Evolutionary conservation across 2,888 invertebrate genomes (phyloP).

Genomic region (Tuberolachnus salignus): DNA sequence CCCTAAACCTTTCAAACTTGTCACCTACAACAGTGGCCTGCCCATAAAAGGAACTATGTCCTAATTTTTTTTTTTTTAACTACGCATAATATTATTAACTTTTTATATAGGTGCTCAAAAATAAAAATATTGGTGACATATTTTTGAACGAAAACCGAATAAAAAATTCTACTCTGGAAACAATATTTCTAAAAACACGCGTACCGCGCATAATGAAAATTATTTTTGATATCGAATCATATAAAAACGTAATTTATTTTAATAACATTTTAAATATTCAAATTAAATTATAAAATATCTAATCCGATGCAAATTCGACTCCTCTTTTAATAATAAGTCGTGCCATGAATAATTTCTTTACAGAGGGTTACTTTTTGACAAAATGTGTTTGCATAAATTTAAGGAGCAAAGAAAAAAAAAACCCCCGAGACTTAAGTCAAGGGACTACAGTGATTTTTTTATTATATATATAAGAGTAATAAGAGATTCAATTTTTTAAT

Average conservation of each 20-base stretch:
- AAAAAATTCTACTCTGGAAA: no score
- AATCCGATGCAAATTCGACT: slow-evolving; percentile 1
- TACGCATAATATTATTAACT: not conserved
- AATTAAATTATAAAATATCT: slow-evolving; percentile 24
- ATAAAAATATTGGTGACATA: not conserved
- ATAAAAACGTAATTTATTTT: slow-evolving; percentile 14
- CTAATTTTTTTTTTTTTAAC: not conserved
- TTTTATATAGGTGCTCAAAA: not conserved
- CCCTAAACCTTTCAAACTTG: no score
- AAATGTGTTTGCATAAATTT: slow-evolving; percentile 11
- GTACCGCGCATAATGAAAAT: not conserved
- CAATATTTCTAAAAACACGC: no score
- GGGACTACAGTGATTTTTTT: not conserved
- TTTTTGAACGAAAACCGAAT: not conserved
- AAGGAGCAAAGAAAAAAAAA: not conserved
- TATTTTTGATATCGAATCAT: not conserved
- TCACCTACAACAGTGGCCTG: no score
- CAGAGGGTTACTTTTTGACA: slow-evolving; percentile 2
- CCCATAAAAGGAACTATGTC: no score
- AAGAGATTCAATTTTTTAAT: slow-evolving; percentile 13
- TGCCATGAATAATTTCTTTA: slow-evolving; percentile 6
- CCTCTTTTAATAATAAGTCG: slow-evolving; percentile 7
- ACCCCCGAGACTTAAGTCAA: not conserved
- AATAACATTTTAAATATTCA: slow-evolving; percentile 35
- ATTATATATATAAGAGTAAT: not conserved